phyloP scores from a whole-genome alignment of 2,888 invertebrate species.

The Eustalomyia histrio region DNA sequence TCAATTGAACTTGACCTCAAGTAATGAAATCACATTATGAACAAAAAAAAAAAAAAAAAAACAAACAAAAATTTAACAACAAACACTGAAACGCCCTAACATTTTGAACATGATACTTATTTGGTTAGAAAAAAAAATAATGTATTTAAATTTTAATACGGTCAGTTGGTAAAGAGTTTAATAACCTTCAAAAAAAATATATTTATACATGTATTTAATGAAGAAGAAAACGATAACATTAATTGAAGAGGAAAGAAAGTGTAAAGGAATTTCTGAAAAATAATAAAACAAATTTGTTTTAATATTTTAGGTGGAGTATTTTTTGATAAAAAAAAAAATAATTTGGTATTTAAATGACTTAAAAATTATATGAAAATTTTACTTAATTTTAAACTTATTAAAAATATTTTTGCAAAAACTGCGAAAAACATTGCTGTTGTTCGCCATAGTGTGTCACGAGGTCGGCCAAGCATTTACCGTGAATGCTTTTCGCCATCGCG shows the following conservation, averaged over 20 bases:
- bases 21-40: slow-evolving; percentile 21
- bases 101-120: neutral
- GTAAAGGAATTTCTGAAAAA: neutral
- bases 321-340: no score
- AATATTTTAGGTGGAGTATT: no score
- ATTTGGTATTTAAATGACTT: no score
- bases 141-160: slow-evolving; percentile 10
- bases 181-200: slow-evolving; percentile 28
- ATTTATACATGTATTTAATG: neutral
- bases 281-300: no score
- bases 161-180: slow-evolving; percentile 33
- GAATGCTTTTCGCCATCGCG: no score
- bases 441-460: no score
- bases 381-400: no score
- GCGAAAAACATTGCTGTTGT: no score
- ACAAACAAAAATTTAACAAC: neutral
- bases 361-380: no score
- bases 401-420: no score
- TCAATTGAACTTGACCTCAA: slow-evolving; percentile 48
- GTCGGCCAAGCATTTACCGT: no score
- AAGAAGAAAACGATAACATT: neutral
- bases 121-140: neutral
- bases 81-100: neutral
- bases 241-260: neutral
- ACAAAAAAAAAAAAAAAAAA: slow-evolving; percentile 11